Percentiles rank a stretch among this genome's conserved stretches.
phyloP scores from a whole-genome alignment of 2,888 invertebrate species.

The Microctonus brassicae region DNA sequence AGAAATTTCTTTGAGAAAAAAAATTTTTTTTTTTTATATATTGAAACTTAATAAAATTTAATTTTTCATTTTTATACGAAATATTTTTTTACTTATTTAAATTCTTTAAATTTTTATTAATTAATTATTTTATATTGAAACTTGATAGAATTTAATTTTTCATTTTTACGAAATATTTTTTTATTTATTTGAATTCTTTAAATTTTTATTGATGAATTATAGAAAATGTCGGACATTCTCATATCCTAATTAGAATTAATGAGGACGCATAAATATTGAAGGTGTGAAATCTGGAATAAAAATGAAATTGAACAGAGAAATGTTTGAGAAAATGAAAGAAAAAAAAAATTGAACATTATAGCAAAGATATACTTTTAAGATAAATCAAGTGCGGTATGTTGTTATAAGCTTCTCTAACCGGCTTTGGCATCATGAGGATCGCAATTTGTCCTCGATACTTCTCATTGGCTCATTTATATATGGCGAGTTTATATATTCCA shows the following conservation, averaged over 20 bases:
- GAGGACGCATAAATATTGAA: background rate
- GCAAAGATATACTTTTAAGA: background rate
- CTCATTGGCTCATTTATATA: constrained; percentile 53
- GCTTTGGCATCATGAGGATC: constrained; percentile 38
- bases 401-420: constrained; percentile 24
- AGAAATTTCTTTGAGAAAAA: too few species aligned
- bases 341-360: background rate
- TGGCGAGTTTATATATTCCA: constrained; percentile 28
- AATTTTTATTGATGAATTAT: too few species aligned
- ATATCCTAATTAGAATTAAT: background rate
- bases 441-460: constrained; percentile 66
- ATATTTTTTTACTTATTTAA: too few species aligned
- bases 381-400: background rate
- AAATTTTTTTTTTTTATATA: too few species aligned
- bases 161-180: too few species aligned
- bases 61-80: too few species aligned
- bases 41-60: too few species aligned
- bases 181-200: too few species aligned
- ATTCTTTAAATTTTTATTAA: too few species aligned
- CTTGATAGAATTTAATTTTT: too few species aligned
- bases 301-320: background rate
- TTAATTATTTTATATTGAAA: too few species aligned
- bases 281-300: background rate
- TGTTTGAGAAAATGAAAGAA: background rate
- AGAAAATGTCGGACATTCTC: too few species aligned